These are phyloP conservation scores for Ovis aries DNA, from an alignment of 2,113 vertebrate genomes.

Conservation along the genomic window ARS-UI_Ramb_v3.0 NC_056061.1:79596501-79597000, in stretches of 20 bases:
- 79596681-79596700: fast-evolving
- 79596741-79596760: not conserved
- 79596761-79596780: fast-evolving
- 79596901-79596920: fast-evolving
- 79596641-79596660: not conserved
- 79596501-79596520: not conserved
- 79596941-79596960: slow-evolving; percentile 69
- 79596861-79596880: not conserved
- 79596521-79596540: not conserved
- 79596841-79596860: not conserved
- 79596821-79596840: not conserved
- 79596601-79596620: not conserved
- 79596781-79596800: fast-evolving
- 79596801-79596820: fast-evolving
- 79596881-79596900: not conserved
- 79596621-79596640: not conserved
- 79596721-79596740: fast-evolving
- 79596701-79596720: not conserved
- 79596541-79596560: not conserved
- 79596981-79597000: not conserved
- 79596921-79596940: too few species aligned
- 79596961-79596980: slow-evolving; percentile 85
- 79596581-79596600: not conserved
- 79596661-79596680: not conserved
- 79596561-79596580: too few species aligned